Evolutionary conservation across 2,888 invertebrate species (phyloP).

Genomic region (Galeruca laticollis): DNA sequence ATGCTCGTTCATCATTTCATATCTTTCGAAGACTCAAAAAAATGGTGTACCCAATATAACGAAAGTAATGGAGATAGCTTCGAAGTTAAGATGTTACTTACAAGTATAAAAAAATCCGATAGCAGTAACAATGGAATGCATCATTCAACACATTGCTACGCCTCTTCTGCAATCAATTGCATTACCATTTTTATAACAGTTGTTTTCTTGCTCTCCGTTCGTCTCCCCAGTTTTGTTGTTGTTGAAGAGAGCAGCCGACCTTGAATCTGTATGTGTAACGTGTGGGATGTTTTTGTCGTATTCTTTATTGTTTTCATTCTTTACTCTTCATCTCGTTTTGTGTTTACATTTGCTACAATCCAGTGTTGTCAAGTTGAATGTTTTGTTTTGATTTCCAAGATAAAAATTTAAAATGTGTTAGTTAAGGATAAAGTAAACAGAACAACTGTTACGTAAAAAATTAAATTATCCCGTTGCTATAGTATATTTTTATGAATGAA

Average conservation of each 20-base stretch:
- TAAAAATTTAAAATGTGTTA: not conserved
- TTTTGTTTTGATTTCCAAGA: not conserved
- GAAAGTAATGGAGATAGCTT: too few species aligned
- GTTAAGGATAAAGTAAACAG: too few species aligned
- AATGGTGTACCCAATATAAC: too few species aligned
- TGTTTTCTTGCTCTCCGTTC: slow-evolving; percentile 17
- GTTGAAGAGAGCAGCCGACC: slow-evolving; percentile 51
- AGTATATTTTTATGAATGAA: too few species aligned
- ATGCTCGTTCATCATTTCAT: too few species aligned
- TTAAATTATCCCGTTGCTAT: too few species aligned
- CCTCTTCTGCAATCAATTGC: slow-evolving; percentile 35
- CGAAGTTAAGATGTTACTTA: not conserved
- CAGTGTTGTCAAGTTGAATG: not conserved
- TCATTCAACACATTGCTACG: slow-evolving; percentile 25
- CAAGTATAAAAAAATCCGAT: slow-evolving; percentile 1
- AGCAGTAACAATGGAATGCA: slow-evolving; percentile 26
- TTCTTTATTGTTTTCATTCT: slow-evolving; percentile 36
- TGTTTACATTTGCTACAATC: not conserved
- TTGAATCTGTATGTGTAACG: slow-evolving; percentile 51
- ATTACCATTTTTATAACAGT: slow-evolving; percentile 32
- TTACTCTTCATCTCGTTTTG: not conserved
- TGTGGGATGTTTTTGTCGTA: slow-evolving; percentile 44
- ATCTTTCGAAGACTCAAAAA: too few species aligned
- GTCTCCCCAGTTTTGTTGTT: slow-evolving; percentile 49
- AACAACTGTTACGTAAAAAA: too few species aligned